Conservation (phyloP, 1,140 invertebrate genomes). For the Orius insidiosus region DNA sequence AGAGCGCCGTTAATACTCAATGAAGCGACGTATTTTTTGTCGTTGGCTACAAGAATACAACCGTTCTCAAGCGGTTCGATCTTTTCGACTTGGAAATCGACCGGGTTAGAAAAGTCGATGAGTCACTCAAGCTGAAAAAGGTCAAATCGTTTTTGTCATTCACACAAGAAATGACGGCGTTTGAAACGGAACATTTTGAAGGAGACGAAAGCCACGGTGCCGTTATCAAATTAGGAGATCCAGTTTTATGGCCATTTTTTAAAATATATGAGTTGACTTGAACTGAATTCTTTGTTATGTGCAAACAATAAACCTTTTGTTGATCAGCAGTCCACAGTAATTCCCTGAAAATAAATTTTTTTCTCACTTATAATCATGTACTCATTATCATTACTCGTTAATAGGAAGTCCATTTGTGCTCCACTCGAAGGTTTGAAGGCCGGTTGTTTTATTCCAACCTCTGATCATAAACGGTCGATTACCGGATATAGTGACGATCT, state of each 20-base stretch:
- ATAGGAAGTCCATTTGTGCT: slow-evolving; percentile 16
- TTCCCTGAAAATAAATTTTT: slow-evolving; percentile 3
- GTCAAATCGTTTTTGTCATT: not conserved
- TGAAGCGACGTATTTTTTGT: no score
- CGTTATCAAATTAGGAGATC: not conserved
- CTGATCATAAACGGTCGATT: slow-evolving; percentile 51
- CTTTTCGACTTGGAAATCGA: no score
- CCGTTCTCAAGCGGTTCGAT: no score
- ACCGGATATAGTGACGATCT: slow-evolving; percentile 52
- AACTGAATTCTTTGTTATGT: not conserved
- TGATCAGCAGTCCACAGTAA: slow-evolving; percentile 2
- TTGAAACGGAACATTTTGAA: not conserved
- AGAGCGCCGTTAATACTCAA: no score
- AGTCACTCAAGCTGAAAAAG: no score
- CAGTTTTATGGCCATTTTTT: slow-evolving; percentile 1
- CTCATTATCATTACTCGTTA: not conserved
- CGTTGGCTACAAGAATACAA: no score
- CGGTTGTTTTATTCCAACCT: slow-evolving; percentile 49
- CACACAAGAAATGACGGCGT: not conserved
- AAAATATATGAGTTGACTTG: not conserved
- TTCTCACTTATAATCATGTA: not conserved
- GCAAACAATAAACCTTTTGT: slow-evolving; percentile 1
- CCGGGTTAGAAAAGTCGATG: no score
- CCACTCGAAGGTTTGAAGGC: slow-evolving; percentile 37
- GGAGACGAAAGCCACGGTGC: slow-evolving; percentile 3